A percentile compares a stretch with the other conserved stretches of the same genome.
These are phyloP conservation scores for Achatina immaculata DNA, from an alignment of 1,140 invertebrate species.

Conservation along the genomic window DNA sequence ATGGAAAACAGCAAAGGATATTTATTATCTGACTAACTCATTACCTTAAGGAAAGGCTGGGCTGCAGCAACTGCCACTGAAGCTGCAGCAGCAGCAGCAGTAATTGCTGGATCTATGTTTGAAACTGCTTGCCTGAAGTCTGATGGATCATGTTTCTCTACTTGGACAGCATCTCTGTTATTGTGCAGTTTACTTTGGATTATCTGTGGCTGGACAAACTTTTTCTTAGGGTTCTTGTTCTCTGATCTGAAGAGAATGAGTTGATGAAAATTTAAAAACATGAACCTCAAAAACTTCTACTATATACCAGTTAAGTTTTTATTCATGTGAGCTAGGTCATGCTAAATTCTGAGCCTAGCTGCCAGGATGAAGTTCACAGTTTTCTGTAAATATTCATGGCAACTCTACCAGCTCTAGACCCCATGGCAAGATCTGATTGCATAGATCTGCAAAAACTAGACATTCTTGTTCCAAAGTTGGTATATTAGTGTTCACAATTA, in stretches of 20 bases:
- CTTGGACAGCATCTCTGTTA: neutral
- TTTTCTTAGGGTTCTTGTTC: slow-evolving; percentile 47
- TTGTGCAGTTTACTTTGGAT: slow-evolving; percentile 15
- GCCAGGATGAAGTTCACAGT: no score
- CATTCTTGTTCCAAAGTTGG: no score
- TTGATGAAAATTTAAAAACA: neutral
- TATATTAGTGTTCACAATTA: no score
- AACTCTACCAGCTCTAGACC: no score
- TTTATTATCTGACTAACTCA: no score
- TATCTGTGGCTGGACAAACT: slow-evolving; percentile 59
- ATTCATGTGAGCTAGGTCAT: no score
- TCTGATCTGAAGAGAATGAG: slow-evolving; percentile 14
- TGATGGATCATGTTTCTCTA: neutral
- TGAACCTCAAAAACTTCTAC: neutral
- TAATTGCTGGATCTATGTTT: slow-evolving; percentile 7
- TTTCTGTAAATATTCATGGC: no score
- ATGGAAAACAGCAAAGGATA: no score
- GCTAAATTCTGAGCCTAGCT: no score
- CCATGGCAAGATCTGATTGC: no score
- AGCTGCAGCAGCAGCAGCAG: slow-evolving; percentile 57
- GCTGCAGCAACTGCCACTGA: slow-evolving; percentile 63
- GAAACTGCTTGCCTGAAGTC: neutral
- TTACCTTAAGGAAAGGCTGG: slow-evolving; percentile 65
- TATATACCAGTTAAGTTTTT: no score
- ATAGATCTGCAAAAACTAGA: no score